A percentile compares a stretch with the other conserved stretches of the same genome.
These are phyloP conservation scores for Catocala sponsa DNA, from an alignment of 2,888 invertebrate species.

Conservation along the genomic window DNA sequence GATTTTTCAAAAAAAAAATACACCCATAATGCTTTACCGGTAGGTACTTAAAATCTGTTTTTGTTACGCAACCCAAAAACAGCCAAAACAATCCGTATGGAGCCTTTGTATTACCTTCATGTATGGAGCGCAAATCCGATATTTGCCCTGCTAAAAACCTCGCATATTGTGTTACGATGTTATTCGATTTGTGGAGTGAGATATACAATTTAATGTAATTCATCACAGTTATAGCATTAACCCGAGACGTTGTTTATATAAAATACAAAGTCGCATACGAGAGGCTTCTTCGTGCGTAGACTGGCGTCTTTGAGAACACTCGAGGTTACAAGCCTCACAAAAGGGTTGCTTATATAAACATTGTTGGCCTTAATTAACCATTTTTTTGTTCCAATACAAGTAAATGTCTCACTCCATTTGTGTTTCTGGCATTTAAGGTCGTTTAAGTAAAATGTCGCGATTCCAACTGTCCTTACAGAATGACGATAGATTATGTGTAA, in stretches of 20 bases:
- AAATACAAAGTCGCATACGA: conserved; percentile 54
- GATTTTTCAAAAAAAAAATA: too few relatives aligned
- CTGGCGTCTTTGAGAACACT: conserved; percentile 46
- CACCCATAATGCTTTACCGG: too few relatives aligned
- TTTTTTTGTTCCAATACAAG: conserved; percentile 27
- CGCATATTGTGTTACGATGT: too few relatives aligned
- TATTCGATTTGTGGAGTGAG: background rate
- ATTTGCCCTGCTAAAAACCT: too few relatives aligned
- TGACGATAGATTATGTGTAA: conserved; percentile 22
- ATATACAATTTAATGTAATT: conserved; percentile 23
- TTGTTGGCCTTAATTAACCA: conserved; percentile 34
- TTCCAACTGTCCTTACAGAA: conserved; percentile 15
- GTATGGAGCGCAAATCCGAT: too few relatives aligned
- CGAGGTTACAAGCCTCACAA: conserved; percentile 47
- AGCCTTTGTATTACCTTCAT: too few relatives aligned
- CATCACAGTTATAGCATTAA: conserved; percentile 14
- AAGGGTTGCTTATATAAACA: conserved; percentile 50
- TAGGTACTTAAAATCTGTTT: too few relatives aligned
- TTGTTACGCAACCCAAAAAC: too few relatives aligned
- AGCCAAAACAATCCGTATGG: too few relatives aligned
- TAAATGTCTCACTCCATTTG: conserved; percentile 28
- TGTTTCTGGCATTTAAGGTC: conserved; percentile 21
- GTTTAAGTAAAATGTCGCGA: background rate
- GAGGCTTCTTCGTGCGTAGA: conserved; percentile 60
- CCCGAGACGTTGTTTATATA: conserved; percentile 34